A percentile compares a stretch with the other conserved stretches of the same genome.
Conservation (phyloP, 2,888 invertebrate genomes). For the Drosophila gaucha region DNA sequence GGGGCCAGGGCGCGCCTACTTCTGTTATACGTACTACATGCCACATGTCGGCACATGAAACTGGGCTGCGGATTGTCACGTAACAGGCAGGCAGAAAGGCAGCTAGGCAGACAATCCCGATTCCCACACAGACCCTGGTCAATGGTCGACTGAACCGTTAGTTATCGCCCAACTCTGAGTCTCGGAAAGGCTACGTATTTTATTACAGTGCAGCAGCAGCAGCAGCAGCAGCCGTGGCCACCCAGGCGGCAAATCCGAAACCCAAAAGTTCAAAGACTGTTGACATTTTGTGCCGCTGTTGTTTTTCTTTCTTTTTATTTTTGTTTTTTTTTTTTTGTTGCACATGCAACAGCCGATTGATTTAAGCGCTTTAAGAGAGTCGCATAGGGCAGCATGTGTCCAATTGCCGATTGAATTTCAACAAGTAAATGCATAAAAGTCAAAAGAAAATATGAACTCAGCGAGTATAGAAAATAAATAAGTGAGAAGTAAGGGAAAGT, state of each 20-base stretch:
- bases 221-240: constrained; percentile 19
- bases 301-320: not conserved
- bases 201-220: constrained; percentile 30
- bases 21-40: constrained; percentile 22
- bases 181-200: constrained; percentile 34
- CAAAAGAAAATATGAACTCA: constrained; percentile 41
- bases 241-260: constrained; percentile 31
- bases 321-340: constrained; percentile 12
- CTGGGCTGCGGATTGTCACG: constrained; percentile 46
- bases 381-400: constrained; percentile 37
- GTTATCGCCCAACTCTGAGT: constrained; percentile 41
- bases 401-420: constrained; percentile 55
- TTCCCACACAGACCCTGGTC: constrained; percentile 8
- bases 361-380: constrained; percentile 62
- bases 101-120: constrained; percentile 20
- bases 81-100: constrained; percentile 21
- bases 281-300: constrained; percentile 59
- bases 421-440: constrained; percentile 24
- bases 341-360: constrained; percentile 60
- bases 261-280: constrained; percentile 70
- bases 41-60: constrained; percentile 55
- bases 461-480: not conserved
- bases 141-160: constrained; percentile 40
- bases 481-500: not conserved
- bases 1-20: constrained; percentile 48